phyloP scores from a whole-genome alignment of 2,113 vertebrate genomes.

The Apistogramma diplotaenia region DNA sequence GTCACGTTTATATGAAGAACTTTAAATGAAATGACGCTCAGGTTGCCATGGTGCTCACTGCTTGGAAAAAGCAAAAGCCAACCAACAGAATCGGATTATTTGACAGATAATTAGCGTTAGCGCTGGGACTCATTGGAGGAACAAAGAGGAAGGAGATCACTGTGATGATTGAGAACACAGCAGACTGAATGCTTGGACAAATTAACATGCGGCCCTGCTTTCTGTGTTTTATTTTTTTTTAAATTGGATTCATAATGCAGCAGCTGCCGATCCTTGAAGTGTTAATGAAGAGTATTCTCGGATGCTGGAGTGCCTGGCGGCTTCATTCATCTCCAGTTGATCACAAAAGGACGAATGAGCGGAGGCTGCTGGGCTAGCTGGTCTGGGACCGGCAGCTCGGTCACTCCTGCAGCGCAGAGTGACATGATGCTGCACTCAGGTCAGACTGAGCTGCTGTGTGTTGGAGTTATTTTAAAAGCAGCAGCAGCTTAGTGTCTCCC shows the following conservation, averaged over 20 bases:
- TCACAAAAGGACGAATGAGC: constrained; percentile 19
- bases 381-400: background rate
- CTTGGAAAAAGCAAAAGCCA: background rate
- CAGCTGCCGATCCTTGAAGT: constrained; percentile 69
- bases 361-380: background rate
- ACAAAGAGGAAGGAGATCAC: background rate
- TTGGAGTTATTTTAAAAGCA: constrained; percentile 32
- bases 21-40: background rate
- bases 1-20: background rate
- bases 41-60: background rate
- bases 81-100: background rate
- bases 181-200: background rate
- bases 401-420: background rate
- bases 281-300: constrained; percentile 72
- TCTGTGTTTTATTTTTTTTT: background rate
- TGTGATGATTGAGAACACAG: background rate
- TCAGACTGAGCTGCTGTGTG: constrained; percentile 2
- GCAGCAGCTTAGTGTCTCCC: constrained; percentile 31
- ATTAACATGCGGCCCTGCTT: constrained; percentile 28
- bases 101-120: background rate
- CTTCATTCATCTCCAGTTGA: constrained; percentile 51
- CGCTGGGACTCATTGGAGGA: fast-evolving
- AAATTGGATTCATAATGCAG: constrained; percentile 68
- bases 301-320: constrained; percentile 32
- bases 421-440: background rate